Evolutionary conservation across 2,113 vertebrate genomes (phyloP).

Genomic region (Muntiacus muntjak): DNA sequence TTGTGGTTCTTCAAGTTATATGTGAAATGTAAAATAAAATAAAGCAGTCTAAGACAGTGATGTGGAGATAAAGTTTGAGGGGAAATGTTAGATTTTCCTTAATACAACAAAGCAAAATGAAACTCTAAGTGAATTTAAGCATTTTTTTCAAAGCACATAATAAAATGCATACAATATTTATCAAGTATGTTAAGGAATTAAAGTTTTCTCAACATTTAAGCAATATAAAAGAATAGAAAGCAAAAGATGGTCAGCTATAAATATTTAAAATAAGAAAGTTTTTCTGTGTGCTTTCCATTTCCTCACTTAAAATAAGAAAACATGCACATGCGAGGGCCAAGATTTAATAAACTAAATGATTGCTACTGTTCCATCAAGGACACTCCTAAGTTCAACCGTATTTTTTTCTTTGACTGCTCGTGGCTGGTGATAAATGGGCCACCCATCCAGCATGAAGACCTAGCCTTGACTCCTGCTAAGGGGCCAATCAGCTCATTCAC

Average conservation of each 20-base stretch:
- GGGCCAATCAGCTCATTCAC: not conserved
- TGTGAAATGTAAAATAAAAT: not conserved
- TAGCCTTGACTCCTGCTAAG: not conserved
- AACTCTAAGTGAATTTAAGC: not conserved
- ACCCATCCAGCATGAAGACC: not conserved
- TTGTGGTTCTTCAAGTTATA: not conserved
- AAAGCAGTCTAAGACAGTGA: not conserved
- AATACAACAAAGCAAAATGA: not conserved
- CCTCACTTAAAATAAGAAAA: not conserved
- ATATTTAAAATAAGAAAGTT: not conserved
- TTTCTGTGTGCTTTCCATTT: not conserved
- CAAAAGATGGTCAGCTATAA: not conserved
- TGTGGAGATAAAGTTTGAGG: not conserved
- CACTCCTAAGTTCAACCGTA: not conserved
- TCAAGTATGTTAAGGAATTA: not conserved
- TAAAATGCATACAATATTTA: not conserved
- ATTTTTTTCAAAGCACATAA: not conserved
- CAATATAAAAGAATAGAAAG: not conserved
- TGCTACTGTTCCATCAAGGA: not conserved
- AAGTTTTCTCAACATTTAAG: slow-evolving; percentile 25
- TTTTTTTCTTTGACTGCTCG: not conserved
- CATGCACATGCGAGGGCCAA: not conserved
- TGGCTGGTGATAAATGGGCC: not conserved
- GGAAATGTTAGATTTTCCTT: not conserved
- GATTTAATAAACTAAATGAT: not conserved